Conservation (phyloP, 2,797 vertebrate species). For the Lerista edwardsae region DNA sequence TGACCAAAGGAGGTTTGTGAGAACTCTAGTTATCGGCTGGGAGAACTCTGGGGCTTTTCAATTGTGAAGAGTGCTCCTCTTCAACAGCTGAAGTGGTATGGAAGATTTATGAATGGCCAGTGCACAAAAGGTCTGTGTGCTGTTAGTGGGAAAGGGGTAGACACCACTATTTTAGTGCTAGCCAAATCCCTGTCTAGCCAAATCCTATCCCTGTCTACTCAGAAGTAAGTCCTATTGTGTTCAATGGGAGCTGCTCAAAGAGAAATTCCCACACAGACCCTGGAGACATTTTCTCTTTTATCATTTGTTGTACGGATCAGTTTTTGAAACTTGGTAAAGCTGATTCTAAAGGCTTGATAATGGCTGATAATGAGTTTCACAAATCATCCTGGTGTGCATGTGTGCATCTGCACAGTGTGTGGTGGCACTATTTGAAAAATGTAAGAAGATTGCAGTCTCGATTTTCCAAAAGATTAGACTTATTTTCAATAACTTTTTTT, state of each 20-base stretch:
- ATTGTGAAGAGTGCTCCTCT: neutral
- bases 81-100: neutral
- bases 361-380: neutral
- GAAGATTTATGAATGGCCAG: neutral
- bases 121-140: neutral
- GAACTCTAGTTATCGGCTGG: neutral
- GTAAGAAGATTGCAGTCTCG: constrained; percentile 1
- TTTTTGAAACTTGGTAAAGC: neutral
- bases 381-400: neutral
- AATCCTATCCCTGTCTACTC: too few species aligned
- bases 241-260: too few species aligned
- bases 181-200: neutral
- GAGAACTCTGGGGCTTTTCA: neutral
- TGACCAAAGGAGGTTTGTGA: neutral
- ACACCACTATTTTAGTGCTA: neutral
- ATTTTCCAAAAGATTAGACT: neutral
- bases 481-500: neutral
- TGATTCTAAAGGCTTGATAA: neutral
- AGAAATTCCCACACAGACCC: neutral
- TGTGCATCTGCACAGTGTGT: neutral
- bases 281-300: neutral
- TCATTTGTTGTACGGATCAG: neutral
- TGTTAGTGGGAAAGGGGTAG: neutral
- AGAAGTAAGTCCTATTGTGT: too few species aligned
- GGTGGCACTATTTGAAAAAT: neutral